These are phyloP conservation scores for Thelaira solivaga DNA, from an alignment of 2,888 invertebrate species.

Conservation along the genomic window DNA sequence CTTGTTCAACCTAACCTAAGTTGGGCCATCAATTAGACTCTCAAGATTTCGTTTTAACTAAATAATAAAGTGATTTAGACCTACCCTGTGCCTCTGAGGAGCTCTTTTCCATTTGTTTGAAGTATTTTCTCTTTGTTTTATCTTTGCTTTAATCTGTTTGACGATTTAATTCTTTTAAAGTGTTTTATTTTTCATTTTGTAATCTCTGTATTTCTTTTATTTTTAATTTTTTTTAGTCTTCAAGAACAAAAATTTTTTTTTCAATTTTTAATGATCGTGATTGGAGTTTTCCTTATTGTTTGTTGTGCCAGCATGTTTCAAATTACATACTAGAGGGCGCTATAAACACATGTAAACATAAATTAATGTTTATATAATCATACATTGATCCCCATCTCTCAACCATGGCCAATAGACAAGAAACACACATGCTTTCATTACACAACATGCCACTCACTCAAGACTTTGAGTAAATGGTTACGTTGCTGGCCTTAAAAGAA, in stretches of 20 bases:
- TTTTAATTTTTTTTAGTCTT: background rate
- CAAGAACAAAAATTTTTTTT: background rate
- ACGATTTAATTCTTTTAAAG: background rate
- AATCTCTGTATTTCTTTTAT: background rate
- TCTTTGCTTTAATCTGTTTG: background rate
- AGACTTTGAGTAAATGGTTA: background rate
- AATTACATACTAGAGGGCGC: conserved; percentile 73
- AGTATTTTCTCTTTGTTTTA: no score
- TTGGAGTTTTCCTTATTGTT: conserved; percentile 14
- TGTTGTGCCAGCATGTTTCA: conserved; percentile 68
- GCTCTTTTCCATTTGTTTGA: no score
- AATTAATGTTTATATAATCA: conserved; percentile 60
- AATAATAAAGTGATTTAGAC: no score
- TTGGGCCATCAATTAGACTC: no score
- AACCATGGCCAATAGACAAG: background rate
- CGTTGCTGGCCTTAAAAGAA: background rate
- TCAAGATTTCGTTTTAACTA: no score
- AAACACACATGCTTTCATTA: conserved; percentile 16
- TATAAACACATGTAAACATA: conserved; percentile 65
- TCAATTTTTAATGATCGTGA: conserved; percentile 43
- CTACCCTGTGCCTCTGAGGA: no score
- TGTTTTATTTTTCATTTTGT: background rate
- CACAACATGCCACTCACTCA: conserved; percentile 15
- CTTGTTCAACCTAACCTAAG: no score
- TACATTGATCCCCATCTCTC: conserved; percentile 1